Base-by-base conservation (phyloP, 2,888 invertebrate genomes). In the Drosophila anceps region DNA sequence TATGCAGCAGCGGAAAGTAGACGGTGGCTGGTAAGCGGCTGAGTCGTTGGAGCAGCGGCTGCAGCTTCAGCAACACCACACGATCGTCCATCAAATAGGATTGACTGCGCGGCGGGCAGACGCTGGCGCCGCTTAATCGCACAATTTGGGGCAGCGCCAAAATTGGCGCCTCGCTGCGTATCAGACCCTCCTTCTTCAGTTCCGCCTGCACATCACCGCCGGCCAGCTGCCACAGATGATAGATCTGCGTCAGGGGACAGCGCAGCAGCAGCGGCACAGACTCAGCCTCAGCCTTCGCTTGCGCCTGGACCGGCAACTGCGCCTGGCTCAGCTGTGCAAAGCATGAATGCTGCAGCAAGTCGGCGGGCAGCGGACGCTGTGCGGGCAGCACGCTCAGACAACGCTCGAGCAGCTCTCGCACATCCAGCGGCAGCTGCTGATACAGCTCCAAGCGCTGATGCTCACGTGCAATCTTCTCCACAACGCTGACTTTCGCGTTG, bases 181-280 rank as follows among this genome's bases (percentile, higher is more conserved):
- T 97, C 3, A 98, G 94, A 0, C 98, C 98, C 92, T 98, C 97
- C 91, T 97, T 97, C 91, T 97, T 97, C 37, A 99, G 94, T 91
- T 98, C 98, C 0, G 96, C 94, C 73, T 97, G 96, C 61, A 98
- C 96, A 93, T 99, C 98, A 0, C 98, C 98, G 1, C 99, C 99
- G 20, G 99, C 97, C 65, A 99, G 92, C 92, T 97, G 97, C 99
- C 99, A 99, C 93, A 98, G 95, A 92, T 98, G 96, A 92, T 98
- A 99, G 31, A 98, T 94, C 91, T 98, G 97, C 73, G 96, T 95
- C 76, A 98, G 93, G 13, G 95, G 94, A 55, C 92, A 92, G 9
- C 90, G 90, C 82, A 94, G 88, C 4, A 95, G 85, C 31, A 50
- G 93, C 90, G 66, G 92, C 79, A 50, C 90, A n/a, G 70, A 29